Evolutionary conservation across 1,140 invertebrate species (phyloP), one percentile per base, ranked within the genome.

Genomic region (Trialeurodes vaporariorum): DNA sequence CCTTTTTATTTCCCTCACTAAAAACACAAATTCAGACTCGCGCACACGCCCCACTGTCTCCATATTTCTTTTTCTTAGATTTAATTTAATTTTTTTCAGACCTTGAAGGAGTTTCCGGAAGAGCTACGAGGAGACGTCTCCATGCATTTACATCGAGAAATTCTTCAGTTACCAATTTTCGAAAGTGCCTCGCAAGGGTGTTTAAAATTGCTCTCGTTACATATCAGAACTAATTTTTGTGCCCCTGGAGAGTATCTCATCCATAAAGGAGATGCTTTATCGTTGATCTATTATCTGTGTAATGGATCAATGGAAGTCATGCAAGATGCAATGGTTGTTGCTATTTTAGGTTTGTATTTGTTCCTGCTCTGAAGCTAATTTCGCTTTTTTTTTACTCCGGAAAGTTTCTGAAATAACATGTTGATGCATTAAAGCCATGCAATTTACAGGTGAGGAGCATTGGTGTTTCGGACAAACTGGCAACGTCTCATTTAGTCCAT

Each of bases 281-380:
- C 92, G 59, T 96, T 94, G 72, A 91, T 98, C 71, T 97, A 98
- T 80, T 96, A 96, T 77, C 86, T 98, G 40, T 96, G 93, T 77
- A 95, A 96, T 73, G 97, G 96, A 2, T 98, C 94, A 2, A 98
- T 99, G 88, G 96, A 99, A 81, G 96, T 98, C 49, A 89, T 98
- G 68, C 95, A 97, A 78, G 92, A 98, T 76, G 91, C 91, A 69
- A 96, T 98, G 88, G 96, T 99, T 62, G 95, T 98, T 23, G 96
- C 96, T 61, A 98, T 99, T 76, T 83, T 98, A 74, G 96, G 96
- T 97, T 82, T 83, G 81, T 74, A 26, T n/a, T n/a, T n/a, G n/a
- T n/a, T n/a, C n/a, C n/a, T n/a, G n/a, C n/a, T n/a, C n/a, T n/a
- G n/a, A n/a, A n/a, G n/a, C n/a, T n/a, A n/a, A n/a, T n/a, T n/a